Percentiles rank a stretch among this genome's conserved stretches.
Evolutionary conservation across 35 echinoderm and acorn worm species (phyloP).

Genomic region (Anneissia japonica): DNA sequence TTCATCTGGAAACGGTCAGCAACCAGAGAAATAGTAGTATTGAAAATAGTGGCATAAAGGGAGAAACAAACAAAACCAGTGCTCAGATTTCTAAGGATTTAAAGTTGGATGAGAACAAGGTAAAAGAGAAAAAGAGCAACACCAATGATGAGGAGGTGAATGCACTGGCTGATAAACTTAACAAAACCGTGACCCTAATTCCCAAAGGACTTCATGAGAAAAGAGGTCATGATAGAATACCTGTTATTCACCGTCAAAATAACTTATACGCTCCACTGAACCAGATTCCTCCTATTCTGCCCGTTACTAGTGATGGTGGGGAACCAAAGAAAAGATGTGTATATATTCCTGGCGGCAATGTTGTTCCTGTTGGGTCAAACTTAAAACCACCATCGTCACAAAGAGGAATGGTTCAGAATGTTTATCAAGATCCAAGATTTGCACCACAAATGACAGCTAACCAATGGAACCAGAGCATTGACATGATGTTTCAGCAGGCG

Average conservation of each 20-base stretch:
- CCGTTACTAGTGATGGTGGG: not conserved
- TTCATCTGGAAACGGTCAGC: not conserved
- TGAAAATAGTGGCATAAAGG: too few relatives aligned
- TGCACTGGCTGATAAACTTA: not conserved
- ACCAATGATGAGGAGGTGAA: too few relatives aligned
- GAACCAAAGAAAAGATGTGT: not conserved
- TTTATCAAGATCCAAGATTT: not conserved
- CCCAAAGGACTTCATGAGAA: not conserved
- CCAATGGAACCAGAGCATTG: too few relatives aligned
- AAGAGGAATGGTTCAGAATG: not conserved
- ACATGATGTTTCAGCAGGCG: too few relatives aligned
- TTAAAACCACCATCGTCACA: not conserved
- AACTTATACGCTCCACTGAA: not conserved
- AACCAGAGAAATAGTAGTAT: too few relatives aligned
- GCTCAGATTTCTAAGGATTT: too few relatives aligned
- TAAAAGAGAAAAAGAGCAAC: not conserved
- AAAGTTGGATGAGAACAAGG: too few relatives aligned
- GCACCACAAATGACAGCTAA: too few relatives aligned
- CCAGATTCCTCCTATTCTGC: not conserved
- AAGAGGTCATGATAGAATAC: not conserved
- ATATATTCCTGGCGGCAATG: not conserved
- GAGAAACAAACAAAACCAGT: too few relatives aligned
- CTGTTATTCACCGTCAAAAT: not conserved
- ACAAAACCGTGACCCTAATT: not conserved
- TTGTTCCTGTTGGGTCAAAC: not conserved